Evolutionary conservation across 1,140 invertebrate genomes (phyloP).

Genomic region (Leptinotarsa undecemlineata): DNA sequence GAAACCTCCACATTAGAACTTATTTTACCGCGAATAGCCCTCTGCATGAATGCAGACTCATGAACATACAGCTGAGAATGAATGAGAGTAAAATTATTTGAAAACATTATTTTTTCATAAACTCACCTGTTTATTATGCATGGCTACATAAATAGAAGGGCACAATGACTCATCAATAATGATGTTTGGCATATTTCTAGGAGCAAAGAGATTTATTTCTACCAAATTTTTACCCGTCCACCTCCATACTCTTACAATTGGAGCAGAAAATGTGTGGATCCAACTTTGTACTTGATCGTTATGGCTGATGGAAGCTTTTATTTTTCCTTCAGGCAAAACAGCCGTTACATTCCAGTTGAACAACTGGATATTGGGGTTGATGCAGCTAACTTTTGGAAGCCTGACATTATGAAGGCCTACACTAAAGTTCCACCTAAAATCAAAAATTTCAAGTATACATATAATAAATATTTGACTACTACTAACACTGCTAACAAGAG

Average conservation of each 20-base stretch:
- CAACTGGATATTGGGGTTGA: constrained; percentile 50
- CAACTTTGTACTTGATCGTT: constrained; percentile 64
- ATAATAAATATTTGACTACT: too few relatives aligned
- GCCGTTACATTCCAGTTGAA: constrained; percentile 66
- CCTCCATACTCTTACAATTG: constrained; percentile 84
- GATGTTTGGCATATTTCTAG: constrained; percentile 30
- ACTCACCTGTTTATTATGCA: constrained; percentile 76
- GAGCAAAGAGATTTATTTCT: constrained; percentile 73
- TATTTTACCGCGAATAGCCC: constrained; percentile 41
- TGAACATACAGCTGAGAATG: constrained; percentile 72
- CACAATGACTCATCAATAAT: constrained; percentile 53
- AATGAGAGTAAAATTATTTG: background rate
- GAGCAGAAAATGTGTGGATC: constrained; percentile 78
- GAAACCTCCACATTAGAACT: constrained; percentile 45
- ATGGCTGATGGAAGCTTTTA: constrained; percentile 65
- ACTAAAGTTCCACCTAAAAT: constrained; percentile 89
- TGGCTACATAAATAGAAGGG: constrained; percentile 82
- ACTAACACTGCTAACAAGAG: too few relatives aligned
- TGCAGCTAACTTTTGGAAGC: constrained; percentile 55
- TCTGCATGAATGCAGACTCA: constrained; percentile 62
- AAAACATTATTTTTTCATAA: too few relatives aligned
- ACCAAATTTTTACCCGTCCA: constrained; percentile 67
- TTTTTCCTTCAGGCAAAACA: constrained; percentile 73
- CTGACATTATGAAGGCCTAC: constrained; percentile 85
- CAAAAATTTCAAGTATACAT: background rate